phyloP scores from a whole-genome alignment of 2,888 invertebrate species.

The Drosophila nigricruria region DNA sequence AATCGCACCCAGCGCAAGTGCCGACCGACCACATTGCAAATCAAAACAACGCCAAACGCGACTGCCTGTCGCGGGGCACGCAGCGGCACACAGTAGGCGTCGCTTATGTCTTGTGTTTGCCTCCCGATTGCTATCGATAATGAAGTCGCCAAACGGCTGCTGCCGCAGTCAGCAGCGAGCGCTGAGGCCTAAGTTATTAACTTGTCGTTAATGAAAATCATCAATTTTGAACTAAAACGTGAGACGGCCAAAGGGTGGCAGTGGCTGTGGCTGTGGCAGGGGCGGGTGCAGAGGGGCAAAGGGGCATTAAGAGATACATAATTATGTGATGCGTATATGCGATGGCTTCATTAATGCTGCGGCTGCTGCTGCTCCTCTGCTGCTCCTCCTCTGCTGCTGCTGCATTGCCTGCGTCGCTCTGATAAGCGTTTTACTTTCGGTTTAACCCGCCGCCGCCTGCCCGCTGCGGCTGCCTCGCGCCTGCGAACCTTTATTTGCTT shows the following conservation, averaged over 20 bases:
- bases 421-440: conserved; percentile 55
- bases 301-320: conserved; percentile 33
- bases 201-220: conserved; percentile 82
- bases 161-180: too few species aligned
- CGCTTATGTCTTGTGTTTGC: conserved; percentile 29
- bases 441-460: not conserved
- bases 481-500: conserved; percentile 51
- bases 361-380: conserved; percentile 3
- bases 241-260: conserved; percentile 13
- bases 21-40: conserved; percentile 35
- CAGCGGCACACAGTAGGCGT: conserved; percentile 4
- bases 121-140: conserved; percentile 60
- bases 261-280: not conserved
- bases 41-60: conserved; percentile 53
- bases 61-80: conserved; percentile 20
- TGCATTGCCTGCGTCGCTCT: conserved; percentile 38
- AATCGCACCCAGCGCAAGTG: conserved; percentile 23
- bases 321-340: conserved; percentile 54
- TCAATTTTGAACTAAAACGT: conserved; percentile 66
- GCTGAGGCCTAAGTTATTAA: conserved; percentile 66
- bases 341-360: conserved; percentile 71
- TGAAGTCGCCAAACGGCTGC: conserved; percentile 56
- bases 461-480: not conserved
- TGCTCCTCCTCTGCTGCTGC: conserved; percentile 3
- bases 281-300: not conserved